Conservation (phyloP, 2,797 vertebrate genomes). For the Eulemur rubriventer region DNA sequence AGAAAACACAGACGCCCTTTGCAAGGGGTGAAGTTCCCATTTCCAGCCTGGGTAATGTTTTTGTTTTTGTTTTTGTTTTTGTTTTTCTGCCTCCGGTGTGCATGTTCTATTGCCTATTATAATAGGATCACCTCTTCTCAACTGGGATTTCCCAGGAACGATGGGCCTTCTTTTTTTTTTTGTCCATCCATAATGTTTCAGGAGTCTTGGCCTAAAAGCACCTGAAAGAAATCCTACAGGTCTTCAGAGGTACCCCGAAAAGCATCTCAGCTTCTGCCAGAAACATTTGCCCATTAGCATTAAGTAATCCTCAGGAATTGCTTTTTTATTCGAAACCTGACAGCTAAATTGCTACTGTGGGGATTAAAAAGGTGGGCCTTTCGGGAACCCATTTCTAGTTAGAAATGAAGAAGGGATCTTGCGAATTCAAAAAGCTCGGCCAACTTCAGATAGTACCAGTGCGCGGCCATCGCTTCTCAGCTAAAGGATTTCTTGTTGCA, state of each 20-base stretch:
- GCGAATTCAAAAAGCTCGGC: background rate
- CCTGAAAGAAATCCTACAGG: background rate
- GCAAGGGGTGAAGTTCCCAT: background rate
- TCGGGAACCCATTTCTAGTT: background rate
- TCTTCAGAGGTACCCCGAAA: background rate
- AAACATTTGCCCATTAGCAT: background rate
- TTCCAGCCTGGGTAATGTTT: background rate
- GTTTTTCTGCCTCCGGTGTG: background rate
- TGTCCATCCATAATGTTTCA: background rate
- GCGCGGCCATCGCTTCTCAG: background rate
- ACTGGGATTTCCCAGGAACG: background rate
- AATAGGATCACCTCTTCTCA: background rate
- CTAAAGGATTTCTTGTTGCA: background rate
- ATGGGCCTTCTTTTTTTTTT: background rate
- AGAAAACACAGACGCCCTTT: background rate
- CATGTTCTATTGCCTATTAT: background rate
- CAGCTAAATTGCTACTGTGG: background rate
- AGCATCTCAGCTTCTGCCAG: background rate
- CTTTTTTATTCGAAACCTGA: background rate
- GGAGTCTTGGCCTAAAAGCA: background rate
- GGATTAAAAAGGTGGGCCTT: background rate
- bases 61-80: background rate
- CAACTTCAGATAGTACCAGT: background rate
- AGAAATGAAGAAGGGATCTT: background rate
- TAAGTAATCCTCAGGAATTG: background rate